These are phyloP conservation scores for Drosophila formosana DNA, from an alignment of 2,888 invertebrate species.

Conservation along the genomic window DNA sequence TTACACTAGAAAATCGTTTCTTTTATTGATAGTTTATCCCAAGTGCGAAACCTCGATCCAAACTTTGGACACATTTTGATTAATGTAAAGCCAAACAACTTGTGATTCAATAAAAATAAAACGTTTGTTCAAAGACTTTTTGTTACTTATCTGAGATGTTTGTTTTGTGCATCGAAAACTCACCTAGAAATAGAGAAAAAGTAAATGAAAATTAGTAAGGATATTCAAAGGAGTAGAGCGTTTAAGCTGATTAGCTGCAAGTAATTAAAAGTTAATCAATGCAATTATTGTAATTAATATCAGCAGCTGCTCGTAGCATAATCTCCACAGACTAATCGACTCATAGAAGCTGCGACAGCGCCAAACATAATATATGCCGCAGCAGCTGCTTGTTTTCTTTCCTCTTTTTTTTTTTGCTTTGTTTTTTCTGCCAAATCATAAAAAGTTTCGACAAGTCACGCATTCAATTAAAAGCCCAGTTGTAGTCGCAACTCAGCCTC, in stretches of 20 bases:
- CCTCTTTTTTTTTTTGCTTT: conserved; percentile 2
- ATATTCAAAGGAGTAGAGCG: neutral
- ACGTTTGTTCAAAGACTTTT: neutral
- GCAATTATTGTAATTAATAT: conserved; percentile 57
- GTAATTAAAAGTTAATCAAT: conserved; percentile 58
- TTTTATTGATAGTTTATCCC: conserved; percentile 34
- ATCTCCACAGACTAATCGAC: conserved; percentile 42
- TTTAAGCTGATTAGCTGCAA: conserved; percentile 20
- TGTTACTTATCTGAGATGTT: conserved; percentile 38
- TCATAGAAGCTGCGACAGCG: conserved; percentile 37
- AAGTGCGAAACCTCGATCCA: neutral
- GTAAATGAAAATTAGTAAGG: conserved; percentile 14
- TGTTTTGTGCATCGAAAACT: conserved; percentile 25
- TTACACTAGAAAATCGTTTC: conserved; percentile 25
- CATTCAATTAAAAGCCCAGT: conserved; percentile 69
- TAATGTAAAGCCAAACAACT: conserved; percentile 49
- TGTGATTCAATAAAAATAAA: conserved; percentile 25
- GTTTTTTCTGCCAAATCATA: conserved; percentile 54
- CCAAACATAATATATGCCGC: conserved; percentile 11
- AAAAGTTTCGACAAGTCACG: conserved; percentile 75
- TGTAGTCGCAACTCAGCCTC: neutral
- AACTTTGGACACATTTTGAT: conserved; percentile 55
- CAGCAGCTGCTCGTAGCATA: conserved; percentile 14
- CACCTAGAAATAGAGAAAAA: conserved; percentile 60
- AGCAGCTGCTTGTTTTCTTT: conserved; percentile 2